These are phyloP conservation scores for Melangyna quadrimaculata DNA, from an alignment of 2,888 invertebrate genomes.

Conservation along the genomic window DNA sequence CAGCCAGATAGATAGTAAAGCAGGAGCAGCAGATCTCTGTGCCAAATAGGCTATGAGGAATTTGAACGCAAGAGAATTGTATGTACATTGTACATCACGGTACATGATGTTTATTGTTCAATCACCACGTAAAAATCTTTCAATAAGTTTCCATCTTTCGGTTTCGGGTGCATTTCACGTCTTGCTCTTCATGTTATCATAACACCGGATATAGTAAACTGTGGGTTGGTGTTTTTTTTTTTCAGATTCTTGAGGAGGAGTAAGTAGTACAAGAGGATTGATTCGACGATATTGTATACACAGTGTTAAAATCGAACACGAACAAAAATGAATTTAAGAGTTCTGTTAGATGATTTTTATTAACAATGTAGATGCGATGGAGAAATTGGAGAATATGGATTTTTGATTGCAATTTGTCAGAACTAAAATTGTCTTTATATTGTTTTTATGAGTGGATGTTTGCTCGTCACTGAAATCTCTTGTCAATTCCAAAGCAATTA, in stretches of 20 bases:
- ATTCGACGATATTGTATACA: neutral
- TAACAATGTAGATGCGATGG: slow-evolving; percentile 24
- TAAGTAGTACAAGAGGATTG: neutral
- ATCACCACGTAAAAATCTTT: slow-evolving; percentile 71
- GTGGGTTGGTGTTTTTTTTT: neutral
- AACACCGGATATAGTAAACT: slow-evolving; percentile 22
- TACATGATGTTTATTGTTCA: slow-evolving; percentile 72
- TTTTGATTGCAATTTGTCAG: neutral
- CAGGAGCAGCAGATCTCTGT: slow-evolving; percentile 25
- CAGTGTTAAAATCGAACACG: neutral
- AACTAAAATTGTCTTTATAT: neutral
- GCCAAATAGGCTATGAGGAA: slow-evolving; percentile 68
- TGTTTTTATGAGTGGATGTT: neutral
- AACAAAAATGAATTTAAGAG: slow-evolving; percentile 24
- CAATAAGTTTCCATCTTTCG: slow-evolving; percentile 63
- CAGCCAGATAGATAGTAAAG: slow-evolving; percentile 9
- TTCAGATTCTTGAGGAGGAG: neutral
- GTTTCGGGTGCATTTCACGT: slow-evolving; percentile 47
- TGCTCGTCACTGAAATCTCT: neutral
- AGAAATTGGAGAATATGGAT: neutral
- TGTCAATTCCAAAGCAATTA: neutral
- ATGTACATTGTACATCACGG: too few species aligned
- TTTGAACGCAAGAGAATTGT: slow-evolving; percentile 21
- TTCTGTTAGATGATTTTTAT: slow-evolving; percentile 41
- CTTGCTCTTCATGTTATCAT: slow-evolving; percentile 56